Evolutionary conservation across 1,140 invertebrate species (phyloP).

Genomic region (Drosophila burlai): DNA sequence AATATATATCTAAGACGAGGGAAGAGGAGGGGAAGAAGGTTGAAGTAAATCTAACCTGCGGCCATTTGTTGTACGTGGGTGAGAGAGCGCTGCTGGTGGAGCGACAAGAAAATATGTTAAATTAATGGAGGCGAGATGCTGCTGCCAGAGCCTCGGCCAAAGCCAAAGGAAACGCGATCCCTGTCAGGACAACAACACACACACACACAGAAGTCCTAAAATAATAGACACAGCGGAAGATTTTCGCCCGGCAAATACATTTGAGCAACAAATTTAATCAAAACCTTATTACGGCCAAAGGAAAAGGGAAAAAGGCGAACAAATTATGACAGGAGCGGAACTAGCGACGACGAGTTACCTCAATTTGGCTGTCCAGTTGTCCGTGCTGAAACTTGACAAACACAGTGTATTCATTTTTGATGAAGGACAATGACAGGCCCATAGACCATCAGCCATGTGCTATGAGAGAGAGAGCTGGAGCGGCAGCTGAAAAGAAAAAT

Average conservation of each 20-base stretch:
- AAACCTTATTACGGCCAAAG: constrained; percentile 56
- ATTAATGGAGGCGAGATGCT: constrained; percentile 51
- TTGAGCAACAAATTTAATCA: constrained; percentile 72
- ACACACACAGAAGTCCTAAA: constrained; percentile 43
- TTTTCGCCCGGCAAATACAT: constrained; percentile 50
- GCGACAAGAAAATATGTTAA: constrained; percentile 49
- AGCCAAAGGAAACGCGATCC: constrained; percentile 23
- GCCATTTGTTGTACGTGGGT: constrained; percentile 16
- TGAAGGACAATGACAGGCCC: constrained; percentile 32
- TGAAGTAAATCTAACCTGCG: constrained; percentile 39
- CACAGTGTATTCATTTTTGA: constrained; percentile 35
- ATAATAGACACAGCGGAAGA: constrained; percentile 52
- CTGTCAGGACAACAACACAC: constrained; percentile 10
- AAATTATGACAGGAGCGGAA: constrained; percentile 41
- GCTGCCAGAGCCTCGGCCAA: constrained; percentile 3
- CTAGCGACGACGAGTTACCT: constrained; percentile 13
- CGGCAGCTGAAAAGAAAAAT: constrained; percentile 12
- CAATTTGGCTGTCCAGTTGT: constrained; percentile 23
- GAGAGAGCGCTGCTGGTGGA: constrained; percentile 4
- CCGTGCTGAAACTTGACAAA: constrained; percentile 43
- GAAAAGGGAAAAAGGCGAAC: constrained; percentile 7
- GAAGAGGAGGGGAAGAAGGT: constrained; percentile 6
- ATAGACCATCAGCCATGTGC: constrained; percentile 3
- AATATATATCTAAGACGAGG: neutral
- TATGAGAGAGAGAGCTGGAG: neutral